Evolutionary conservation across 2,797 vertebrate species (phyloP).

Genomic region (Valencia hispanica): DNA sequence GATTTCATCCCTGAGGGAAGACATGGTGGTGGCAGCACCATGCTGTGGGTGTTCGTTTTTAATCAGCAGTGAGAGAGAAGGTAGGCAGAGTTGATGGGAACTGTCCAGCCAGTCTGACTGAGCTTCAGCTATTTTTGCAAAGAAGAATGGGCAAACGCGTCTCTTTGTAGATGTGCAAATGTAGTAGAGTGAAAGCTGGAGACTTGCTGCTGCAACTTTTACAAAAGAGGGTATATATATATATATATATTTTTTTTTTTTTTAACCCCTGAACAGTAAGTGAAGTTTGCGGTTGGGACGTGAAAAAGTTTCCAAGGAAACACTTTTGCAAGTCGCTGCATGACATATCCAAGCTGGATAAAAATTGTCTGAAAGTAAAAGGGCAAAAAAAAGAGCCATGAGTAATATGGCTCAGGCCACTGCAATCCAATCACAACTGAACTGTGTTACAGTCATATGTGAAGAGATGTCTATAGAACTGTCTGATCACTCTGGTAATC

Average conservation of each 20-base stretch:
- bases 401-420: not conserved
- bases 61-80: not conserved
- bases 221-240: not conserved
- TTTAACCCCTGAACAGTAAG: too few relatives aligned
- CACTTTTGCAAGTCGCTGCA: too few relatives aligned
- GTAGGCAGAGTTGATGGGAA: not conserved
- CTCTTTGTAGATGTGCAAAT: not conserved
- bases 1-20: not conserved
- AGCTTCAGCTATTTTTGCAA: not conserved
- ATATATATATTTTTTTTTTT: too few relatives aligned
- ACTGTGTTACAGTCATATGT: too few relatives aligned
- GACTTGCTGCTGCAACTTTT: not conserved
- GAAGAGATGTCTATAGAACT: too few relatives aligned
- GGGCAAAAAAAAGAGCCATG: too few relatives aligned
- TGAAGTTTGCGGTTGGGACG: too few relatives aligned
- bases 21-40: not conserved
- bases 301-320: too few relatives aligned
- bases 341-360: not conserved
- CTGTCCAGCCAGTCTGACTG: not conserved
- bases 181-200: not conserved
- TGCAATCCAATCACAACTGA: not conserved
- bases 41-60: not conserved
- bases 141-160: not conserved
- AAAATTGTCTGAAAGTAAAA: not conserved
- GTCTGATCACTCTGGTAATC: not conserved